These are phyloP conservation scores for Semaprochilodus insignis DNA, from an alignment of 2,797 vertebrate species.

Conservation along the genomic window DNA sequence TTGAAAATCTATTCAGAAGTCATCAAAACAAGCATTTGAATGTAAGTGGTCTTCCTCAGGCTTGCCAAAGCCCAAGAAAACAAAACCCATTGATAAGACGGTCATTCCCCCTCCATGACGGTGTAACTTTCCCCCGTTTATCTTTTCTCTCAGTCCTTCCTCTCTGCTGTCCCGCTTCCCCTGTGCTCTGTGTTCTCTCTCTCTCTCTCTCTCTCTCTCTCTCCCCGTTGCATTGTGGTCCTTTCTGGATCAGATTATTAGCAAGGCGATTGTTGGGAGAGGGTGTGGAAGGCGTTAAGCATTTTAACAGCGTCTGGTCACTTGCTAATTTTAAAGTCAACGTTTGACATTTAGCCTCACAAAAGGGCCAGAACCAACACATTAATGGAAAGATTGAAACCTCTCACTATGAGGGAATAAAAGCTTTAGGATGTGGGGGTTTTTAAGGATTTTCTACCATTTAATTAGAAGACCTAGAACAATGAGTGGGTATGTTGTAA, in stretches of 20 bases:
- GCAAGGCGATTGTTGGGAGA: constrained; percentile 61
- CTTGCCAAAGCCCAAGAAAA: not conserved
- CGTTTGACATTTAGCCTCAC: constrained; percentile 12
- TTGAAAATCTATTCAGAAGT: not conserved
- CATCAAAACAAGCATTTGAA: not conserved
- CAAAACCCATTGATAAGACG: constrained; percentile 2
- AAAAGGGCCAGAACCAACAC: constrained; percentile 5
- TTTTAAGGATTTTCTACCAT: not conserved
- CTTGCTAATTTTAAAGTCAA: constrained; percentile 71
- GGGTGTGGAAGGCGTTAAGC: constrained; percentile 60
- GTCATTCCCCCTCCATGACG: not conserved
- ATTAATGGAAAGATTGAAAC: not conserved
- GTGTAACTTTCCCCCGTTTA: constrained; percentile 18
- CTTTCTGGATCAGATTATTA: constrained; percentile 65
- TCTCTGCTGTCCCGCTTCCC: constrained; percentile 17
- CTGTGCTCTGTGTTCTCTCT: constrained; percentile 27
- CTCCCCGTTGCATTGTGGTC: constrained; percentile 40
- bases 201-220: no score
- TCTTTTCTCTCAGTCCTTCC: constrained; percentile 40
- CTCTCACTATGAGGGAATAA: constrained; percentile 13
- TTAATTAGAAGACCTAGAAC: no score
- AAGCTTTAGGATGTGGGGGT: constrained; percentile 1
- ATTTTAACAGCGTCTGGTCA: constrained; percentile 69
- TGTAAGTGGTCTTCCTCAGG: not conserved
- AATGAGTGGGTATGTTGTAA: no score